Percentiles rank a stretch among this genome's conserved stretches.
phyloP scores from a whole-genome alignment of 2,113 vertebrate species.

The Oxyruncus cristatus region DNA sequence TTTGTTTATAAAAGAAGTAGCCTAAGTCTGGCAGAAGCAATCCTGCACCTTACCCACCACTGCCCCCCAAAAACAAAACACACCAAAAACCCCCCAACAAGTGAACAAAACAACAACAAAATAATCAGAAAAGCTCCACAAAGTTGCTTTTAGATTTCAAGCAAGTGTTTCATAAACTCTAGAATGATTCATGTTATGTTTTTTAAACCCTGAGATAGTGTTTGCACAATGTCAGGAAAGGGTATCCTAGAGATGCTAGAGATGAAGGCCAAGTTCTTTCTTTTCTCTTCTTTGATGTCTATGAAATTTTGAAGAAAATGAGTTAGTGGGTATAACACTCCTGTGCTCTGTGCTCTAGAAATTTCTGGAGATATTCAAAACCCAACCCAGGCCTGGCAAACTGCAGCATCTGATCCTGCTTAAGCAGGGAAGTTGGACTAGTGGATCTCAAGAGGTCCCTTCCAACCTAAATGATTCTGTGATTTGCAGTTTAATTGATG shows the following conservation, averaged over 20 bases:
- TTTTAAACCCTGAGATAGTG: background rate
- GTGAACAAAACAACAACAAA: background rate
- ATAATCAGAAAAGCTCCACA: background rate
- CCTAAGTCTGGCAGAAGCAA: background rate
- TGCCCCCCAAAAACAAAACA: no score
- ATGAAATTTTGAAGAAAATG: background rate
- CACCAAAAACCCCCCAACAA: background rate
- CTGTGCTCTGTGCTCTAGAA: background rate
- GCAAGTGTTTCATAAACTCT: background rate
- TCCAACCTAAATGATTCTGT: background rate
- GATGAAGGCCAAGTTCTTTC: background rate
- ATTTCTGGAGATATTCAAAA: background rate
- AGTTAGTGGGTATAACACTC: background rate
- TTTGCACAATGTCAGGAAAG: background rate
- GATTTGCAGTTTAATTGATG: background rate
- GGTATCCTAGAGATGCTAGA: background rate
- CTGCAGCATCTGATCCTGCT: background rate
- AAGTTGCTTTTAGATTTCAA: background rate
- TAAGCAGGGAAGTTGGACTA: background rate
- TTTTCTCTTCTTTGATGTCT: background rate
- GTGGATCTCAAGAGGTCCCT: background rate
- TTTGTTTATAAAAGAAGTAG: background rate
- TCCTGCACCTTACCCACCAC: fast-evolving
- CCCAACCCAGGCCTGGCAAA: background rate
- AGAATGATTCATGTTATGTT: background rate